Evolutionary conservation across 2,888 invertebrate species (phyloP), one percentile per base, ranked within the genome.

Genomic region (Pristionchus mayeri): DNA sequence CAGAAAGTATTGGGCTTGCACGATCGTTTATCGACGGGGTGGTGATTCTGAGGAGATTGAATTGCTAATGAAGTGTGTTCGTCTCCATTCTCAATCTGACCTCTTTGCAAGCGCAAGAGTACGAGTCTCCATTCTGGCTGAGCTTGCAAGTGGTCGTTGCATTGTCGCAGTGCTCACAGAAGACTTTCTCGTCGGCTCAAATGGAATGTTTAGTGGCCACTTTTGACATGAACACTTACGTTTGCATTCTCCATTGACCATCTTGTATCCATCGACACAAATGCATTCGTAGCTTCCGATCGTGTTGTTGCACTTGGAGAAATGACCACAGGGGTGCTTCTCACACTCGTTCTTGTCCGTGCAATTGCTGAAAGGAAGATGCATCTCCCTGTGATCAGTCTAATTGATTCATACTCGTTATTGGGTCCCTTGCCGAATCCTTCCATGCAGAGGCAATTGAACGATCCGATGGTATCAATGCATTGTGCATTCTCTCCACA

Each of bases 401-500:
- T 67, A 16, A 37, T 18, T 34, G 2, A 34, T 34, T 0, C 34
- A 21, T 34, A 67, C 37, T 67, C 18, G 34, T 13, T 37, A 21
- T 67, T 67, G 37, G 34, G 27, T 7, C 27, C 27, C 67, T 67
- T 37, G 6, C 37, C 24, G 37, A 34, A 67, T 67, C 84, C 84
- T 21, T 37, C 18, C 37, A 24, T 37, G 84, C 84, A 84, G 34
- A n/a, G 3, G 75, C 84, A 84, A 7, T 52, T 52, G 84, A 54
- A 84, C 21, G 52, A 54, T 24, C 84, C 84, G 3, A 54, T 24
- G n/a, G 84, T 75, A 37, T 84, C 63, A 0, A 21, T 27, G 52
- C 84, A 84, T 3, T 75, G 16, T n/a, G 83, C 83, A 44, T 83
- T 48, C 21, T 40, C 34, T 50, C 83, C 83, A 44, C 83, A 83